Evolutionary conservation across 2,113 vertebrate species (phyloP).

Genomic region (Channa maculata): DNA sequence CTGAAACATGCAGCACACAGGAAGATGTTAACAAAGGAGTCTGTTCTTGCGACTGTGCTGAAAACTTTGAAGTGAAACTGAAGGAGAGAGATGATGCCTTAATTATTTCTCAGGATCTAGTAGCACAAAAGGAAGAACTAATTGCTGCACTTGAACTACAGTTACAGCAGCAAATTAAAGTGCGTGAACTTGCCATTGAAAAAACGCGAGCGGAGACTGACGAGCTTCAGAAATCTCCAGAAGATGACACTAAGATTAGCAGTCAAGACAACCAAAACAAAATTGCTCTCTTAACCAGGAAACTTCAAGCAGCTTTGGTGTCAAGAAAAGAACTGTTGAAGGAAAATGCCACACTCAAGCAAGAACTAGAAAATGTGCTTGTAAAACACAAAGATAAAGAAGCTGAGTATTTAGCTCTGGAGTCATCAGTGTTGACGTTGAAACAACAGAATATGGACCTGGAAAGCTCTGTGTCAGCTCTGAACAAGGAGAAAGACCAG

Average conservation of each 20-base stretch:
- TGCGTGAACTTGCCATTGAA: constrained; percentile 53
- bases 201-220: constrained; percentile 57
- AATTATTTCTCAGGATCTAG: constrained; percentile 38
- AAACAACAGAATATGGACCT: constrained; percentile 72
- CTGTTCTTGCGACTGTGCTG: constrained; percentile 31
- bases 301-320: constrained; percentile 88
- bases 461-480: constrained; percentile 16
- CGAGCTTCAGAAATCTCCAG: constrained; percentile 73
- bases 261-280: constrained; percentile 69
- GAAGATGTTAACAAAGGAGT: constrained; percentile 29
- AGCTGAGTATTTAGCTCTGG: constrained; percentile 63
- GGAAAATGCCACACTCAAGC: constrained; percentile 84
- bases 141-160: constrained; percentile 76
- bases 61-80: constrained; percentile 45
- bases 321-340: constrained; percentile 88
- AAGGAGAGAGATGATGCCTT: constrained; percentile 47
- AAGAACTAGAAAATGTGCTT: constrained; percentile 73
- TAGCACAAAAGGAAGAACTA: constrained; percentile 66
- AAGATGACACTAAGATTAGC: constrained; percentile 38
- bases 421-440: constrained; percentile 69
- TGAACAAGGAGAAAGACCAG: constrained; percentile 72
- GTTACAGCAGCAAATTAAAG: constrained; percentile 70
- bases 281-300: constrained; percentile 83
- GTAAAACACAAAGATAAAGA: constrained; percentile 74
- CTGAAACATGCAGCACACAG: constrained; percentile 5